phyloP scores from a whole-genome alignment of 2,797 vertebrate genomes.

The Paguma larvata region DNA sequence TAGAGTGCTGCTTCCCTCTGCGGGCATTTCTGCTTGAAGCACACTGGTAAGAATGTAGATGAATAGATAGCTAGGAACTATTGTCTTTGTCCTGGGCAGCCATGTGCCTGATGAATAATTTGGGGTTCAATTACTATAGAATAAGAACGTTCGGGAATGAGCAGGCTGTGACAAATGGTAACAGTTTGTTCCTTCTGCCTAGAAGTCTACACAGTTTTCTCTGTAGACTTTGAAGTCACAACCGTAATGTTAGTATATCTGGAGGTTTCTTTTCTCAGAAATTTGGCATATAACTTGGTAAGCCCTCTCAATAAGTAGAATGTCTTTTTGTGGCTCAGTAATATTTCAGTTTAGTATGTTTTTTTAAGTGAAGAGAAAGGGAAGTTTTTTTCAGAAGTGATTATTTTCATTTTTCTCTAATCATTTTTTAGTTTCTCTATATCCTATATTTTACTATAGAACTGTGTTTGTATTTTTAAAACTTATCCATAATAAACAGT shows the following conservation, averaged over 20 bases:
- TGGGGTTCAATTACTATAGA: background rate
- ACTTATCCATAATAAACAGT: background rate
- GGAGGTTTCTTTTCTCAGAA: background rate
- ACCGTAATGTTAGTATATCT: background rate
- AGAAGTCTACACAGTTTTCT: background rate
- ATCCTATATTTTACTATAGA: background rate
- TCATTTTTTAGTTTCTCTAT: background rate
- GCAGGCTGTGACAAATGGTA: background rate
- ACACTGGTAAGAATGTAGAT: background rate
- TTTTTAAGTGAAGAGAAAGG: background rate
- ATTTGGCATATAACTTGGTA: background rate
- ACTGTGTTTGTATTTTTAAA: background rate
- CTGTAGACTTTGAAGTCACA: background rate
- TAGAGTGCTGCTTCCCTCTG: background rate
- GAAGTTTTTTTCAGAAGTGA: background rate
- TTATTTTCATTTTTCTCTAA: background rate
- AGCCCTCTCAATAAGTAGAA: background rate
- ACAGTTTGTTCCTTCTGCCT: background rate
- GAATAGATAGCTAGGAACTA: background rate
- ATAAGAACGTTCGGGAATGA: background rate
- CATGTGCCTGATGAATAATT: background rate
- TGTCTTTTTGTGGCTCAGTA: background rate
- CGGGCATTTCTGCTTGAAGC: background rate
- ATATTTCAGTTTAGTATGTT: constrained; percentile 22
- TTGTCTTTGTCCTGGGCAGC: background rate